These are phyloP conservation scores for Diplodus puntazzo DNA, from an alignment of 2,797 vertebrate genomes.

Conservation along the genomic window DNA sequence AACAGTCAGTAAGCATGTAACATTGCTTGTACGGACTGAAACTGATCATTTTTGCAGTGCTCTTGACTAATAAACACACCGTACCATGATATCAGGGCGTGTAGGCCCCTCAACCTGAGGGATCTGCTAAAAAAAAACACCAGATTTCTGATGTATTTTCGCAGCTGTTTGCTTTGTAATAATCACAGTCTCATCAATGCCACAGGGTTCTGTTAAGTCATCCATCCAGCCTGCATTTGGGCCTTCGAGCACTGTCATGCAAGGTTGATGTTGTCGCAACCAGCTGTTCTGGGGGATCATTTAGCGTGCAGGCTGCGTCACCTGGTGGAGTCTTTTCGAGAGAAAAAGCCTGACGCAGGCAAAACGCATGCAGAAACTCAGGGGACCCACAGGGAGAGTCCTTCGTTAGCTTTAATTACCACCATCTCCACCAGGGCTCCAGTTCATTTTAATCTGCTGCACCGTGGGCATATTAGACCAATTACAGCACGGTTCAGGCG, in stretches of 20 bases:
- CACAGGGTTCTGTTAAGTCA: background rate
- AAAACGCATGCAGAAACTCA: conserved; percentile 63
- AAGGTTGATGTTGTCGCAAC: conserved; percentile 62
- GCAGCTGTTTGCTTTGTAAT: background rate
- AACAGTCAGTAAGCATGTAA: background rate
- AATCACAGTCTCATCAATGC: background rate
- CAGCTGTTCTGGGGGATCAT: conserved; percentile 35
- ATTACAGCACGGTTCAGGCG: conserved; percentile 79
- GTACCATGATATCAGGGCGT: background rate
- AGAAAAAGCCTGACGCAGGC: conserved; percentile 81
- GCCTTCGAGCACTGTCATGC: background rate
- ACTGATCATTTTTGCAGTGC: background rate
- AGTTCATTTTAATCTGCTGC: conserved; percentile 81
- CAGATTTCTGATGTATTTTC: background rate
- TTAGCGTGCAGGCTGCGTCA: conserved; percentile 47
- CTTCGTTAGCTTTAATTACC: conserved; percentile 88
- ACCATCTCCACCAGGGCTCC: conserved; percentile 73
- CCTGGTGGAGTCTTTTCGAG: conserved; percentile 36
- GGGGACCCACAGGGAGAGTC: conserved; percentile 76
- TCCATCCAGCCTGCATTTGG: background rate
- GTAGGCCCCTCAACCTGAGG: background rate
- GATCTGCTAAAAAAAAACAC: background rate
- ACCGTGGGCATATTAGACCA: conserved; percentile 74
- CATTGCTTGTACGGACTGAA: background rate
- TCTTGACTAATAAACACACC: background rate